Percentiles rank a stretch among this genome's conserved stretches.
Evolutionary conservation across 23 tunicate genomes (phyloP).

Genomic region (Diplosoma virens): DNA sequence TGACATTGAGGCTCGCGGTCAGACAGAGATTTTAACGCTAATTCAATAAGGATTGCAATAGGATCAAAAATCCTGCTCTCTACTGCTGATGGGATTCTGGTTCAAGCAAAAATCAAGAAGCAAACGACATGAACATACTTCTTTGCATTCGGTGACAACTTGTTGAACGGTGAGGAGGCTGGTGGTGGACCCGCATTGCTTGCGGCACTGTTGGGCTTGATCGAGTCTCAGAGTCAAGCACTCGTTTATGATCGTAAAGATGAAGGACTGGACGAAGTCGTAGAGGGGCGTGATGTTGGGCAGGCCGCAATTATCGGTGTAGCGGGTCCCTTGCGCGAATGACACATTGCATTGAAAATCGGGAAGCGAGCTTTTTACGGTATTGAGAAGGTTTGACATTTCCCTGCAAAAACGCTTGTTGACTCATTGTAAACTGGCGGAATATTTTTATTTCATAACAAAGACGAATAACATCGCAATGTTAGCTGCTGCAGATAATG

Average conservation of each 20-base stretch:
- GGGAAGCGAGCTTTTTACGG: neutral
- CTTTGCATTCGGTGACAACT: constrained; percentile 79
- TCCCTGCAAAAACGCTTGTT: too few species aligned
- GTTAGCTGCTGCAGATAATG: too few species aligned
- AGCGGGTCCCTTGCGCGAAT: neutral
- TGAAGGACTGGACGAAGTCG: constrained; percentile 32
- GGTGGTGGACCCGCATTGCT: constrained; percentile 52
- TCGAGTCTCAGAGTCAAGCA: constrained; percentile 57
- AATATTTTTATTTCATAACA: too few species aligned
- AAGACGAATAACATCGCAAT: too few species aligned
- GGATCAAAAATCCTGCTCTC: too few species aligned
- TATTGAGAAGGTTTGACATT: neutral
- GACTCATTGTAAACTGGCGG: too few species aligned
- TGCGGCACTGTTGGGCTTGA: constrained; percentile 61
- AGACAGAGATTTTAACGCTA: too few species aligned
- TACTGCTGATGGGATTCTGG: too few species aligned
- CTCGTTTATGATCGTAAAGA: constrained; percentile 51
- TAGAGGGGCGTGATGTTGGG: constrained; percentile 47
- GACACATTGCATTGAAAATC: neutral
- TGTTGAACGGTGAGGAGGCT: constrained; percentile 76
- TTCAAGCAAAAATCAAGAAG: too few species aligned
- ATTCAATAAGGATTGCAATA: too few species aligned
- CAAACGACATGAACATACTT: constrained; percentile 31
- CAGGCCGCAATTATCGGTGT: constrained; percentile 13
- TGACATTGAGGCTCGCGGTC: too few species aligned